These are phyloP conservation scores for Ectropis grisescens DNA, from an alignment of 1,140 invertebrate species.

Conservation along the genomic window DNA sequence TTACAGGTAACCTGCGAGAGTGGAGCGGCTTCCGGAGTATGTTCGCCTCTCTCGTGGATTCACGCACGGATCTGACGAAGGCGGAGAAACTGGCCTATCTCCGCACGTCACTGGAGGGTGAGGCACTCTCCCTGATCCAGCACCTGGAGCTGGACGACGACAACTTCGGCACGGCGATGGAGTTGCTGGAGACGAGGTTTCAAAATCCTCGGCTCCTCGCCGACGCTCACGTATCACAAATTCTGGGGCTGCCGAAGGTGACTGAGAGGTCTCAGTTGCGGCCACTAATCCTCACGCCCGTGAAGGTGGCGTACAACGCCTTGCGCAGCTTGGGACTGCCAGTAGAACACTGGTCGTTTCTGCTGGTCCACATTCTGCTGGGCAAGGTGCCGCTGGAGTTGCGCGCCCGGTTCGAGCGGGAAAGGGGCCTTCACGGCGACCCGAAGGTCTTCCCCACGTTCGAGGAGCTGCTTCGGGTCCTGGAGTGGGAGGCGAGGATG, in stretches of 20 bases:
- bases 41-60: not conserved
- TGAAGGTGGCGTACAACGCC: not conserved
- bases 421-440: not conserved
- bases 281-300: not conserved
- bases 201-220: not conserved
- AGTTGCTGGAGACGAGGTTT: not conserved
- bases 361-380: not conserved
- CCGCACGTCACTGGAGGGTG: not conserved
- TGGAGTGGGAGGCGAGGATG: not conserved
- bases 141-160: not conserved
- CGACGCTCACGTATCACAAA: not conserved
- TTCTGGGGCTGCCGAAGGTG: not conserved
- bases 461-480: not conserved
- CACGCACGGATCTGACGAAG: not conserved
- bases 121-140: not conserved
- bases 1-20: not conserved
- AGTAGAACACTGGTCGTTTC: not conserved
- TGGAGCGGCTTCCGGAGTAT: not conserved
- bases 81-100: not conserved
- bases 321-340: not conserved
- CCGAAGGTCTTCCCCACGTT: not conserved
- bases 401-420: not conserved
- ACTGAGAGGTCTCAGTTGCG: not conserved
- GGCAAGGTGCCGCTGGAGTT: not conserved
- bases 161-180: not conserved